Evolutionary conservation across 2,113 vertebrate genomes (phyloP).

Genomic region (Gymnobelideus leadbeateri): DNA sequence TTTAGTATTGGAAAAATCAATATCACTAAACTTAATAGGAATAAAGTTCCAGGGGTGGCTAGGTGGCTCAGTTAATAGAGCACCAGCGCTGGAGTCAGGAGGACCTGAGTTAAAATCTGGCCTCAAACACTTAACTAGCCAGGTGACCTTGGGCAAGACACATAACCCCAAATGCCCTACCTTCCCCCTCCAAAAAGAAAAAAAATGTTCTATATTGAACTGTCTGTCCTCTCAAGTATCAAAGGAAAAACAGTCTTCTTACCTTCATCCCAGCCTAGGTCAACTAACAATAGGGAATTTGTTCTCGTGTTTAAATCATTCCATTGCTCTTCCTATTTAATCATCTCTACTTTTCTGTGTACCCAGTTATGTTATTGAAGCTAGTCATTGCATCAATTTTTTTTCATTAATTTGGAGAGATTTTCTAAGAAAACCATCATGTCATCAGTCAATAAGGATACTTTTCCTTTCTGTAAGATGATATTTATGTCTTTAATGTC

Average conservation of each 20-base stretch:
- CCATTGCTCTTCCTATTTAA: neutral
- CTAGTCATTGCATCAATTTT: neutral
- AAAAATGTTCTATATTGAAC: neutral
- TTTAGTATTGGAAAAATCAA: neutral
- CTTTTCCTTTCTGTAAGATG: neutral
- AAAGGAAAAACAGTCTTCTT: neutral
- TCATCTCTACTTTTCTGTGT: neutral
- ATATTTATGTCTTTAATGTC: neutral
- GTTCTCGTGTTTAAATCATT: neutral
- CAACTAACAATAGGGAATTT: neutral
- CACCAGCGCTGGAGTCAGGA: too few species aligned
- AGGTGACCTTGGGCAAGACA: too few species aligned
- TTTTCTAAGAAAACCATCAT: neutral
- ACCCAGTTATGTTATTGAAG: neutral
- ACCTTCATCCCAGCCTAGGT: neutral
- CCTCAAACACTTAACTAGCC: too few species aligned
- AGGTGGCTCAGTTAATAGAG: too few species aligned
- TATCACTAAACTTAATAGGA: neutral
- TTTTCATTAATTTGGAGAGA: neutral
- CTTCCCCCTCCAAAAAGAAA: too few species aligned
- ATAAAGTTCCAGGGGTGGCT: neutral
- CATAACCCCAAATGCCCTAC: too few species aligned
- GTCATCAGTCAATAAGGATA: neutral
- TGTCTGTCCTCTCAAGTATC: neutral
- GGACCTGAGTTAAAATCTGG: too few species aligned